Evolutionary conservation across 2,797 vertebrate species (phyloP), one percentile per base, ranked within the genome.

Genomic region (Craterocephalus amniculus): DNA sequence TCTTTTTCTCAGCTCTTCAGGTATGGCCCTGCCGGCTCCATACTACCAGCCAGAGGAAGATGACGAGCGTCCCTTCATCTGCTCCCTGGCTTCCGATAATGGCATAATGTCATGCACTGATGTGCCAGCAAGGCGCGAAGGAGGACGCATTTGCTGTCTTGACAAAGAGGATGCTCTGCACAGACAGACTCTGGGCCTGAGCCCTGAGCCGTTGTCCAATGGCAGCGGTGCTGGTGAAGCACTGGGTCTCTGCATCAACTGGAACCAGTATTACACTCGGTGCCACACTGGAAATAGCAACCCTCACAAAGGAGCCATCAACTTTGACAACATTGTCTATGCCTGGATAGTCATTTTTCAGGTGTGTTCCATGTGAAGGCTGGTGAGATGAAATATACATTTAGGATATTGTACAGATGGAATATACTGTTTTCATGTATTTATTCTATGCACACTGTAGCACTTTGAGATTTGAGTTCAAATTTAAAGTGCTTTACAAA

Each of bases 341-440:
- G 97, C 98, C 73, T 99, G 97, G 98, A 99, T 99, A 1, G 98
- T 99, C 26, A 99, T 99, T 85, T 99, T 99, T 70, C 92, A 93
- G 89, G 92, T 93, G 61, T 0, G 66, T 70, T n/a, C 13, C 12
- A 18, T 36, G 40, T 40, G 14, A n/a, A 38, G 36, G 36, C 36
- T 38, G 36, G 32, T 16, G n/a, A 27, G 43, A 40, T n/a, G 12
- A 26, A 20, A 48, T 48, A 48, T 4, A n/a, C n/a, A n/a, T n/a
- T n/a, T n/a, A n/a, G n/a, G n/a, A n/a, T n/a, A n/a, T n/a, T n/a
- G n/a, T n/a, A n/a, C n/a, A n/a, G n/a, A n/a, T n/a, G n/a, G n/a
- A n/a, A n/a, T n/a, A n/a, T n/a, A n/a, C n/a, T n/a, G n/a, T n/a
- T n/a, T n/a, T n/a, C n/a, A n/a, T n/a, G n/a, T n/a, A n/a, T n/a